These are phyloP conservation scores for Callyntrura sp. DNA, from an alignment of 2,888 invertebrate genomes.

Conservation along the genomic window DNA sequence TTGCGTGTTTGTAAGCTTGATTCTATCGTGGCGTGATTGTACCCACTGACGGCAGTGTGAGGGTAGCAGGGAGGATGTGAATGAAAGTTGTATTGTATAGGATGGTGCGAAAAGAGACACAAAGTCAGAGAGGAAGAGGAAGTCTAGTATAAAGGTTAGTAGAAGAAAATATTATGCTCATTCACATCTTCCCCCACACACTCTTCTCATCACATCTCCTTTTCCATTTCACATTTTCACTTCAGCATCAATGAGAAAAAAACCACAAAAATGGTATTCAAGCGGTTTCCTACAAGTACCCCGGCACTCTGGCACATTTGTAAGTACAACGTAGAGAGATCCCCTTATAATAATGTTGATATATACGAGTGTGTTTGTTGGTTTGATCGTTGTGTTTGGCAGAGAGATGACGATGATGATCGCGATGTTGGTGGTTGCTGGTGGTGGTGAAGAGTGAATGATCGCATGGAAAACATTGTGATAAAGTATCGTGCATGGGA, in stretches of 20 bases:
- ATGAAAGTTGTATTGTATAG: neutral
- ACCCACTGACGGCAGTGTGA: neutral
- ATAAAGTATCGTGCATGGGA: constrained; percentile 65
- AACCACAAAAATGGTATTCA: constrained; percentile 74
- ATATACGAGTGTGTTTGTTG: constrained; percentile 29
- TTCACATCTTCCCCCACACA: constrained; percentile 56
- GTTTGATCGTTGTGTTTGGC: constrained; percentile 51
- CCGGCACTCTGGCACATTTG: neutral
- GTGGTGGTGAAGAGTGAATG: constrained; percentile 57
- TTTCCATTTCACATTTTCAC: constrained; percentile 70
- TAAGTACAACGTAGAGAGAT: neutral
- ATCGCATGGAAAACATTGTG: constrained; percentile 64
- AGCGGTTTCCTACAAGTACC: constrained; percentile 62
- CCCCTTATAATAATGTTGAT: neutral
- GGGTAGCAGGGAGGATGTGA: constrained; percentile 10
- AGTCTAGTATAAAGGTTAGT: constrained; percentile 12
- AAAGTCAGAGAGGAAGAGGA: neutral
- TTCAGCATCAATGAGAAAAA: constrained; percentile 63
- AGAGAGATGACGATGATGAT: constrained; percentile 52
- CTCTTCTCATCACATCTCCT: constrained; percentile 69
- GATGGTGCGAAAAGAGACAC: constrained; percentile 12
- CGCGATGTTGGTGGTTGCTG: constrained; percentile 53
- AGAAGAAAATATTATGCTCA: constrained; percentile 64
- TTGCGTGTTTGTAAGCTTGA: neutral
- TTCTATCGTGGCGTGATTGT: constrained; percentile 34